Conservation (phyloP, 2,113 vertebrate genomes). For the Tyto alba region DNA sequence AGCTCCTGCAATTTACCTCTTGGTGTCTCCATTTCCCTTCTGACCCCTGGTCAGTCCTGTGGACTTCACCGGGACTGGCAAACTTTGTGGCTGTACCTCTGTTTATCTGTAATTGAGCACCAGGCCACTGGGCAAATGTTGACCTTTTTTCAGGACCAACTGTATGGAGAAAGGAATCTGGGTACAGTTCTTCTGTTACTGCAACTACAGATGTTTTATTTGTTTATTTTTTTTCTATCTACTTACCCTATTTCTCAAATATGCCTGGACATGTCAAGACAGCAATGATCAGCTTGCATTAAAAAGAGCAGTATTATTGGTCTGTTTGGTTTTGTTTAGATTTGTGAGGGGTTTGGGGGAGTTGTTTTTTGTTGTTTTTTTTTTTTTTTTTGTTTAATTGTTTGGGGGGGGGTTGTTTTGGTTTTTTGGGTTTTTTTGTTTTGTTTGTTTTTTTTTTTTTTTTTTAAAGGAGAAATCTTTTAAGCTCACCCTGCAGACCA, state of each 20-base stretch:
- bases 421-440: background rate
- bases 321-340: background rate
- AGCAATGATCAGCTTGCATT: background rate
- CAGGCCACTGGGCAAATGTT: background rate
- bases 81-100: background rate
- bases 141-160: background rate
- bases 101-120: background rate
- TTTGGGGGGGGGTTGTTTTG: rapidly evolving
- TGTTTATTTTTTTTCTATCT: background rate
- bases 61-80: background rate
- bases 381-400: no score
- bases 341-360: background rate
- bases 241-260: background rate
- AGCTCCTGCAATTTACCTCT: slow-evolving; percentile 1
- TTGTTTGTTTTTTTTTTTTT: background rate
- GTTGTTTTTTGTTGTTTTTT: no score
- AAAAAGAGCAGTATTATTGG: background rate
- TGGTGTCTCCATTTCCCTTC: slow-evolving; percentile 18
- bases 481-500: background rate
- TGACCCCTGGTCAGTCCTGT: background rate
- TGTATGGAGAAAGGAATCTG: background rate
- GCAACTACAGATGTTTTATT: background rate
- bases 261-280: background rate
- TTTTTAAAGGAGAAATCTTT: background rate
- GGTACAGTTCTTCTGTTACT: background rate